Conservation (phyloP, 2,888 invertebrate genomes). For the Lycaena phlaeas region DNA sequence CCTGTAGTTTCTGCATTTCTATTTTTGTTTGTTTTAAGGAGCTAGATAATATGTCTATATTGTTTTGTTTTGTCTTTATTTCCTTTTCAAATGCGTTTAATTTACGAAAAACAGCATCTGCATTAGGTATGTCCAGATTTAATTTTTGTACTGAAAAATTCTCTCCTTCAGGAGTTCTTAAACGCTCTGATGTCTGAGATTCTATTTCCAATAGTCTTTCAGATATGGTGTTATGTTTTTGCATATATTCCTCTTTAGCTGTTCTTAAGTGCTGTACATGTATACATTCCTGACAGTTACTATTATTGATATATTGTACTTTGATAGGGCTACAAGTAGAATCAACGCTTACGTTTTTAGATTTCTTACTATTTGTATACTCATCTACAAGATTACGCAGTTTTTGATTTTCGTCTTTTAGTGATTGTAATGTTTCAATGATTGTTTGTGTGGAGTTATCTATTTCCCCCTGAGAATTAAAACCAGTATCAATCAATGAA, state of each 20-base stretch:
- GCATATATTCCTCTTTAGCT: slow-evolving; percentile 19
- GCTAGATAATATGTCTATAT: slow-evolving; percentile 32
- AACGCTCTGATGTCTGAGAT: slow-evolving; percentile 33
- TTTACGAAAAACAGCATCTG: slow-evolving; percentile 37
- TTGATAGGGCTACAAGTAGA: slow-evolving; percentile 32
- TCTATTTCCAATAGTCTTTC: slow-evolving; percentile 29
- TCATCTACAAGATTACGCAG: slow-evolving; percentile 31
- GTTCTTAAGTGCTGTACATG: slow-evolving; percentile 20
- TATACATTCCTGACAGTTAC: slow-evolving; percentile 25
- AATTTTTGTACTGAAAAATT: slow-evolving; percentile 37
- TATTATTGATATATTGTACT: slow-evolving; percentile 8
- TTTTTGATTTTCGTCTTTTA: slow-evolving; percentile 37
- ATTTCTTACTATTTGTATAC: slow-evolving; percentile 18
- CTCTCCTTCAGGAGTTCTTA: no score
- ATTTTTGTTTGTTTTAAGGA: slow-evolving; percentile 28
- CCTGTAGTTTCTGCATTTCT: slow-evolving; percentile 48
- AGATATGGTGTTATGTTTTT: slow-evolving; percentile 28
- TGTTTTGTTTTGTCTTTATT: slow-evolving; percentile 28
- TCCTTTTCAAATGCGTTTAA: slow-evolving; percentile 38
- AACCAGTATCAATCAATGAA: slow-evolving; percentile 25
- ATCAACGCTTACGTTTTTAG: slow-evolving; percentile 19
- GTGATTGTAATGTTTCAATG: slow-evolving; percentile 26
- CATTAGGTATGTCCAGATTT: slow-evolving; percentile 35
- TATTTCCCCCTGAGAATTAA: slow-evolving; percentile 26
- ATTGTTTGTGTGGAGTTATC: slow-evolving; percentile 24